These are phyloP conservation scores for Campoletis raptor DNA, from an alignment of 2,888 invertebrate species.

Conservation along the genomic window DNA sequence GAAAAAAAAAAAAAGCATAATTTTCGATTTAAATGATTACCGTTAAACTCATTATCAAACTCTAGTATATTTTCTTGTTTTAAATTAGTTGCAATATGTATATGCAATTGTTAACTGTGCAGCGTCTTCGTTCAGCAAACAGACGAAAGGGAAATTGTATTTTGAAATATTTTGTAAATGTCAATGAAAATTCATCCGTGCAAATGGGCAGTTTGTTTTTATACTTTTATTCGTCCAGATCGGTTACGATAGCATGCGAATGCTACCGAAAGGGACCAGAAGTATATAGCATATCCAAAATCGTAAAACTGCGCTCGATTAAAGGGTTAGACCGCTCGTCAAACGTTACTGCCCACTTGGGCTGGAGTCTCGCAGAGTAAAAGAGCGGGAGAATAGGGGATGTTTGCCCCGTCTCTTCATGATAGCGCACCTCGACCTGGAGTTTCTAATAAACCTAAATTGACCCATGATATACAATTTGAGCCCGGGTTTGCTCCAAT, in stretches of 20 bases:
- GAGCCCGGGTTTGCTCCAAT: slow-evolving; percentile 20
- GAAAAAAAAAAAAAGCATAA: not conserved
- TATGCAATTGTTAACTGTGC: too few species aligned
- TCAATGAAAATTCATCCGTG: not conserved
- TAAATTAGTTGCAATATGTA: not conserved
- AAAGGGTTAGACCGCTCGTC: slow-evolving; percentile 77
- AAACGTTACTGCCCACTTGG: slow-evolving; percentile 77
- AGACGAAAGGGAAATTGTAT: not conserved
- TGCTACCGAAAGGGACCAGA: not conserved
- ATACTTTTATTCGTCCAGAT: not conserved
- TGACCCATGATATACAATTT: slow-evolving; percentile 58
- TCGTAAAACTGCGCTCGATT: slow-evolving; percentile 77
- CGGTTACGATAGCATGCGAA: not conserved
- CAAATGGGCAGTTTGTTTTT: not conserved
- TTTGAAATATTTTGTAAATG: not conserved
- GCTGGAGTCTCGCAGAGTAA: slow-evolving; percentile 44
- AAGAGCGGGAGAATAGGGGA: slow-evolving; percentile 29
- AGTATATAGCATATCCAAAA: slow-evolving; percentile 72
- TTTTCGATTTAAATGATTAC: not conserved
- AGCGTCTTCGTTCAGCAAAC: not conserved
- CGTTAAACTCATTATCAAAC: not conserved
- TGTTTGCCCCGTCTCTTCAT: slow-evolving; percentile 73
- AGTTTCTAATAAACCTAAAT: slow-evolving; percentile 63
- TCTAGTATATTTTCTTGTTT: not conserved
- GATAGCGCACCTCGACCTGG: slow-evolving; percentile 68